Evolutionary conservation across 2,888 invertebrate species (phyloP).

Genomic region (Lepidonotus clava): DNA sequence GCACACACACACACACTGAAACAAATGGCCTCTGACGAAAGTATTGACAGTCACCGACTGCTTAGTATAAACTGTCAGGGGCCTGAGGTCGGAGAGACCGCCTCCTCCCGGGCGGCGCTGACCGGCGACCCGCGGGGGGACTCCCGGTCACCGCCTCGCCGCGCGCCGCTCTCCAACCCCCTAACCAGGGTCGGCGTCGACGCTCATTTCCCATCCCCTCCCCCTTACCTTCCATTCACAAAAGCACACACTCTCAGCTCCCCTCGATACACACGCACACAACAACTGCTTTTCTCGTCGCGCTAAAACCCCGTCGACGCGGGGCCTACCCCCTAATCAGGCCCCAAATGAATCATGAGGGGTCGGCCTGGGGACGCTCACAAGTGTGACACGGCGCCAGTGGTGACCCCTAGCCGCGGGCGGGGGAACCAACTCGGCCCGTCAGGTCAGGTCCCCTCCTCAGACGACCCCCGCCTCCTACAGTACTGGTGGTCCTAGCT

Average conservation of each 20-base stretch:
- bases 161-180: background rate
- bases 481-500: background rate
- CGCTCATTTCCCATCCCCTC: background rate
- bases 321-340: background rate
- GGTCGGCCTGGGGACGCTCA: background rate
- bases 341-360: constrained; percentile 15
- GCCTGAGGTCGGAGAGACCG: background rate
- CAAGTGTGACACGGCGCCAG: constrained; percentile 14
- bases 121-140: background rate
- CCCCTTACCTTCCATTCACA: background rate
- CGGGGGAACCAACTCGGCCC: constrained; percentile 36
- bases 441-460: background rate
- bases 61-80: too few species aligned
- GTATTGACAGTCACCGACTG: too few species aligned
- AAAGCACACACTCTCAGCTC: too few species aligned
- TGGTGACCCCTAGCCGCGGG: constrained; percentile 25
- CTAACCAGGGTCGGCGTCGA: background rate
- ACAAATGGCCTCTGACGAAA: too few species aligned
- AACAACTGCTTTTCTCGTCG: background rate
- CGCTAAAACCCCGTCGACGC: background rate
- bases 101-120: background rate
- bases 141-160: constrained; percentile 21
- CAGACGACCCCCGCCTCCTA: background rate
- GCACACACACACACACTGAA: too few species aligned
- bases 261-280: background rate